Percentiles rank a stretch among this genome's conserved stretches.
phyloP scores from a whole-genome alignment of 2,113 vertebrate species.

The Syngnathus typhle region DNA sequence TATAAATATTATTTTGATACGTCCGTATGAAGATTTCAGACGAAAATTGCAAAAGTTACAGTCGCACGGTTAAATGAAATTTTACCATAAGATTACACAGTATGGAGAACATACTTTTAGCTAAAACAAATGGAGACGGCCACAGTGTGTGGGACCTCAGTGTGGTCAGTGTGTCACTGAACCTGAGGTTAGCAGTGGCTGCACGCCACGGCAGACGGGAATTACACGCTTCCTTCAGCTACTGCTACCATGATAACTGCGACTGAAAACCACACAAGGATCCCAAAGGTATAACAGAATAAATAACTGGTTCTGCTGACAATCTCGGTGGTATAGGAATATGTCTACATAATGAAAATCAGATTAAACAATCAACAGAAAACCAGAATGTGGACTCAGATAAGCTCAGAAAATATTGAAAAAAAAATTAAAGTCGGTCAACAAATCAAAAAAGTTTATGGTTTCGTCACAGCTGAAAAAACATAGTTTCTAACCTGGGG shows the following conservation, averaged over 20 bases:
- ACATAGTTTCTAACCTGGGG: conserved; percentile 5
- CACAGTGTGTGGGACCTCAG: conserved; percentile 46
- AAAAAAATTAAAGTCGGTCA: neutral
- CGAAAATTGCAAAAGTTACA: neutral
- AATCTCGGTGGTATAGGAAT: neutral
- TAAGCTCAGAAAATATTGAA: neutral
- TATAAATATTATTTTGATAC: neutral
- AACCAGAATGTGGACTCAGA: neutral
- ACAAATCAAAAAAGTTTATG: neutral
- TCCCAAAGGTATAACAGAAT: conserved; percentile 15
- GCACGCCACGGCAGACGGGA: conserved; percentile 35
- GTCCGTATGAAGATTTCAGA: neutral
- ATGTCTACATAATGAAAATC: neutral
- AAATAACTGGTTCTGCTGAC: neutral
- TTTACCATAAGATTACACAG: neutral
- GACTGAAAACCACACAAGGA: conserved; percentile 36
- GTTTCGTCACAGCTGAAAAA: neutral
- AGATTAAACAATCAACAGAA: neutral
- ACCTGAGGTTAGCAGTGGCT: conserved; percentile 47
- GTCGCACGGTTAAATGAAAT: neutral
- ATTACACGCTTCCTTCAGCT: conserved; percentile 40
- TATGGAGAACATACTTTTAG: neutral
- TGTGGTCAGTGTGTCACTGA: conserved; percentile 52
- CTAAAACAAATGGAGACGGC: conserved; percentile 22
- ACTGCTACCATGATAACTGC: conserved; percentile 25